Evolutionary conservation across 2,888 invertebrate species (phyloP), one percentile per base, ranked within the genome.

Genomic region (Eupithecia vulgata): DNA sequence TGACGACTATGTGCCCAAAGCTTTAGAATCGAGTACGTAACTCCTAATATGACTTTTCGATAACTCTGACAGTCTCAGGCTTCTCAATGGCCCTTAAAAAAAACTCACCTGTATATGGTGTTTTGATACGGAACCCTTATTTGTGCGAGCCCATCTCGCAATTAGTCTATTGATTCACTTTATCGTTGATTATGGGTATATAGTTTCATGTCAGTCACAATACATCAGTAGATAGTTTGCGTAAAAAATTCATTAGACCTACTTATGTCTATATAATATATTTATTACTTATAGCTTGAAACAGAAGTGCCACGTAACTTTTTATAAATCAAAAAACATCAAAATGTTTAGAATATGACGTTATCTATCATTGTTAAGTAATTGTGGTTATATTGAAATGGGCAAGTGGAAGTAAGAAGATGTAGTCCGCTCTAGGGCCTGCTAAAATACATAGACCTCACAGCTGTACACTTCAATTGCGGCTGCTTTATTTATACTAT

Each of bases 341-440:
- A 72, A 72, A 68, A 67, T 48, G 21, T 45, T 13, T n/a, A 37
- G 52, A 45, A 68, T 70, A 61, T 21, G 17, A n/a, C n/a, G n/a
- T n/a, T n/a, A n/a, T n/a, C 17, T 61, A 25, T 5, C 4, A n/a
- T 48, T 48, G 8, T 25, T 52, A 12, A 52, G 21, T 34, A 61
- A 61, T 61, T 61, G 8, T 61, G n/a, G 6, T 34, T 61, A 70
- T 64, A 37, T 25, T 52, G 37, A 40, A 70, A 64, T 59, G 35
- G 10, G 59, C 61, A 64, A 34, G 52, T 21, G 48, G 68, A 72
- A 57, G 67, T 57, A 68, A 72, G 72, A 68, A 72, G 72, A 72
- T 68, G 68, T 48, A 15, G 34, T 67, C 61, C 61, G 21, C 10
- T 17, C 17, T 34, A 52, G 52, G n/a, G 52, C 21, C 8, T 21